Base-by-base conservation (phyloP, 2,888 invertebrate genomes). In the Nymphalis urticae region DNA sequence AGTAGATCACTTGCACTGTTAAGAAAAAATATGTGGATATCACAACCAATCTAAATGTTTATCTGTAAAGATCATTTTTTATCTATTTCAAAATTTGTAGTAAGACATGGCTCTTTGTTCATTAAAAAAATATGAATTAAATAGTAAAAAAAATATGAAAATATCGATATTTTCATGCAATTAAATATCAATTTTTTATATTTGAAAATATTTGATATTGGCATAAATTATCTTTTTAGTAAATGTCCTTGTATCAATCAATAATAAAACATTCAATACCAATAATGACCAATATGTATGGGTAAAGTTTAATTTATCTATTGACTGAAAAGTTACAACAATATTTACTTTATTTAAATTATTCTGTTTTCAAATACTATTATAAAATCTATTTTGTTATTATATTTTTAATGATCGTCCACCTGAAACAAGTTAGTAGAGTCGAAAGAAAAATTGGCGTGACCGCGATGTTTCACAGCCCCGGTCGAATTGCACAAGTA, bases 401-500 rank as follows among this genome's bases (percentile, higher is more conserved):
- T 16, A 42, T 54, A 64, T 80, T 78, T 80, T 76, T 85, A 81
- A 83, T 82, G 75, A 79, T 78, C 71, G 70, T 69, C 72, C 77
- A 77, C 74, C 84, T 85, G 85, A 85, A 85, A 85, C 80, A 80
- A 76, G 76, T 72, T 72, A 72, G 73, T 66, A 80, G 78, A 80
- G 82, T 81, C 75, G 75, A 79, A 81, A 80, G 80, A 80, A 82
- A 80, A 85, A 86, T 85, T 71, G 78, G 83, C 85, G 85, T 89
- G 87, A 86, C 88, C 85, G 85, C 84, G 83, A 85, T 81, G 83
- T 83, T 83, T 86, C 85, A 83, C 84, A 85, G 87, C 76, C 80
- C 81, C 83, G 83, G 80, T 77, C 75, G 79, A 83, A 84, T 90
- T 90, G 88, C 90, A 85, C 86, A 91, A 92, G 89, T 83, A 79